Percentiles rank a stretch among this genome's conserved stretches.
Conservation (phyloP, 2,888 invertebrate species). For the Catotricha subobsoleta region DNA sequence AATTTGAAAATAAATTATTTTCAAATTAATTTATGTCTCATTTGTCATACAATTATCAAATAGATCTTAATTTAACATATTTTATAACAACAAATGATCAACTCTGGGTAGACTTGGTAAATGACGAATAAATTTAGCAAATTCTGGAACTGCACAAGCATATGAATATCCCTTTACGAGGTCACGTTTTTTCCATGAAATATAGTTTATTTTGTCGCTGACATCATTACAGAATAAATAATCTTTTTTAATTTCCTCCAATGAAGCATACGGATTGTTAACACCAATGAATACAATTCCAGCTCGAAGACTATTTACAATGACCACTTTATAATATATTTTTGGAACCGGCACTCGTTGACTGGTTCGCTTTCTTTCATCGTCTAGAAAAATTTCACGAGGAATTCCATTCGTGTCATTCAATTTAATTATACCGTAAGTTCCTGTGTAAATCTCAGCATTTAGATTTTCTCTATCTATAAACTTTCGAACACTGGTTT, state of each 20-base stretch:
- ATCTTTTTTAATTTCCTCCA: conserved; percentile 18
- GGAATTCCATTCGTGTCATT: conserved; percentile 28
- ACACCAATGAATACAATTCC: conserved; percentile 37
- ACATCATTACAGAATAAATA: conserved; percentile 27
- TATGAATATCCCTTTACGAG: conserved; percentile 22
- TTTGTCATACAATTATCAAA: too few species aligned
- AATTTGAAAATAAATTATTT: too few species aligned
- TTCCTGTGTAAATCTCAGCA: conserved; percentile 30
- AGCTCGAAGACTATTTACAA: conserved; percentile 27
- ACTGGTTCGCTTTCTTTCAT: conserved; percentile 20
- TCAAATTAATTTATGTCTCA: too few species aligned
- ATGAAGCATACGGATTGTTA: conserved; percentile 23
- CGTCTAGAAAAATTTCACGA: conserved; percentile 25
- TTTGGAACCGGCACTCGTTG: conserved; percentile 36
- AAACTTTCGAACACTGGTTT: conserved; percentile 25
- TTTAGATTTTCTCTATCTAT: conserved; percentile 22
- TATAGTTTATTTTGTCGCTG: conserved; percentile 33
- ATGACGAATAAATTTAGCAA: conserved; percentile 17
- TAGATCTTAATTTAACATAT: too few species aligned
- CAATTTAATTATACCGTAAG: conserved; percentile 32
- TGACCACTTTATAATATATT: conserved; percentile 39
- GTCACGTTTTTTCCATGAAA: conserved; percentile 23
- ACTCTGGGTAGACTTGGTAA: conserved; percentile 13
- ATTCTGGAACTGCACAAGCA: conserved; percentile 21
- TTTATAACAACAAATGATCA: neutral